Percentiles rank a stretch among this genome's conserved stretches.
phyloP scores from a whole-genome alignment of 1,140 invertebrate genomes.

The Mya arenaria region DNA sequence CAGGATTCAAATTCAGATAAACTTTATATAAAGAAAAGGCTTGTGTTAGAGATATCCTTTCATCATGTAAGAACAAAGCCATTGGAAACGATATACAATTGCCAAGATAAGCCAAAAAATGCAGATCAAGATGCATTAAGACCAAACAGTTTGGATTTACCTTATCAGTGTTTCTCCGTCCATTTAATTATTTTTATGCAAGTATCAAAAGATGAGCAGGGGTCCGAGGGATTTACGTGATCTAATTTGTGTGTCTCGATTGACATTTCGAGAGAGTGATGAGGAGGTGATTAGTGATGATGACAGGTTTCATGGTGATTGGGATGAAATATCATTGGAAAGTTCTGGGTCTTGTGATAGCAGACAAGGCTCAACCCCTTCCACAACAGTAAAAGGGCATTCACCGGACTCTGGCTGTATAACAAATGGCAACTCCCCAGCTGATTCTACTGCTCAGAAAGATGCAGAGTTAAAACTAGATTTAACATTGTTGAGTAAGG shows the following conservation, averaged over 20 bases:
- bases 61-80: not conserved
- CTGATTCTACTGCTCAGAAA: conserved; percentile 30
- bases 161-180: conserved; percentile 24
- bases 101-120: no score
- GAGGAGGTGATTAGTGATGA: conserved; percentile 42
- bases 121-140: conserved; percentile 2
- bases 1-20: conserved; percentile 35
- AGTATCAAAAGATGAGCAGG: conserved; percentile 32
- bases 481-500: conserved; percentile 27
- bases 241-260: conserved; percentile 49
- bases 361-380: conserved; percentile 13
- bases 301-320: conserved; percentile 27
- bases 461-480: conserved; percentile 36
- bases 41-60: not conserved
- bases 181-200: not conserved
- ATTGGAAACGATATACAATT: not conserved
- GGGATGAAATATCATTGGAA: conserved; percentile 38
- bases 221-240: conserved; percentile 51
- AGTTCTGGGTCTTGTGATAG: conserved; percentile 55
- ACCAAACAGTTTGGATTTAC: not conserved
- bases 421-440: conserved; percentile 73
- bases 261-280: conserved; percentile 50
- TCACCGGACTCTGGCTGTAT: conserved; percentile 78
- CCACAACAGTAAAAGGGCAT: not conserved
- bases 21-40: not conserved